Evolutionary conservation across 2,888 invertebrate species (phyloP).

Genomic region (Fragum whitleyi): DNA sequence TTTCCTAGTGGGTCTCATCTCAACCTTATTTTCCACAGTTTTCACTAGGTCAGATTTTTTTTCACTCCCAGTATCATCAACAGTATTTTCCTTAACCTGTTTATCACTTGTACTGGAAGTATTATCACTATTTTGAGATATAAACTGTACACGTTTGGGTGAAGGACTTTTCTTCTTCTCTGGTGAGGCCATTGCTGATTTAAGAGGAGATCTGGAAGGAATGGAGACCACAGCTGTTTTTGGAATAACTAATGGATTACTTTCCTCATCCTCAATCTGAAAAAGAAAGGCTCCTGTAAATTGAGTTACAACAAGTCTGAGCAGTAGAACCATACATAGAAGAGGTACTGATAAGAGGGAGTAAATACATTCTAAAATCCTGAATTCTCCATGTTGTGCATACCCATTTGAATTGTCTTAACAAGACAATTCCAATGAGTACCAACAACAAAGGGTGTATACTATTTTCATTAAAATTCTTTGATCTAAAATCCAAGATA

Average conservation of each 20-base stretch:
- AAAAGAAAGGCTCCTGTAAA: too few relatives aligned
- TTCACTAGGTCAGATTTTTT: neutral
- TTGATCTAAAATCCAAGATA: too few relatives aligned
- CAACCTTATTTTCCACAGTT: neutral
- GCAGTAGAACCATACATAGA: too few relatives aligned
- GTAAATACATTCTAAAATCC: neutral
- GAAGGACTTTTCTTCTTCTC: constrained; percentile 69
- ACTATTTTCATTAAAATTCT: too few relatives aligned
- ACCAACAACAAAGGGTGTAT: neutral
- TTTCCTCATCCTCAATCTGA: constrained; percentile 30
- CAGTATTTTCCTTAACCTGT: constrained; percentile 1
- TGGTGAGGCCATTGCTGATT: constrained; percentile 71
- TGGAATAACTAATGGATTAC: constrained; percentile 9
- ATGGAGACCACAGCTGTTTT: constrained; percentile 27
- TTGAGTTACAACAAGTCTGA: too few relatives aligned
- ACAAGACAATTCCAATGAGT: neutral
- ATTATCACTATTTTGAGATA: constrained; percentile 60
- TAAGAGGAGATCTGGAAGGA: constrained; percentile 67
- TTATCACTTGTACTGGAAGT: neutral
- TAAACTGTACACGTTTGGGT: constrained; percentile 75
- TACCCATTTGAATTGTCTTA: neutral
- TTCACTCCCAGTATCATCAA: neutral
- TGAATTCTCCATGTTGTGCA: too few relatives aligned
- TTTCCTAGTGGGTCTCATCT: neutral
- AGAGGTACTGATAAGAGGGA: neutral